A percentile compares a stretch with the other conserved stretches of the same genome.
Evolutionary conservation across 1,140 invertebrate genomes (phyloP).

Genomic region (Brachionus rotundiformis): DNA sequence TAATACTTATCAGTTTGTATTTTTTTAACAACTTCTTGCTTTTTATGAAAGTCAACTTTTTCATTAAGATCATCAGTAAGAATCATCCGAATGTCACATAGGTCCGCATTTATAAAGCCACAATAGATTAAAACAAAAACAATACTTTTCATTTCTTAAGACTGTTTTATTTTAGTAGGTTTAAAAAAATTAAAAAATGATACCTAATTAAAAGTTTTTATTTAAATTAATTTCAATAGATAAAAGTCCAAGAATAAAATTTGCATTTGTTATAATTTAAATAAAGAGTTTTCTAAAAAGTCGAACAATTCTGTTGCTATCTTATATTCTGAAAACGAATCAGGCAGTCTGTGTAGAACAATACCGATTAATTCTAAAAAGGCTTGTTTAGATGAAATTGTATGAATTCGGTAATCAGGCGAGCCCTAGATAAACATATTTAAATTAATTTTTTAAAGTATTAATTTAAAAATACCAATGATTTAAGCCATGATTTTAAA

Average conservation of each 20-base stretch:
- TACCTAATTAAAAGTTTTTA: slow-evolving; percentile 12
- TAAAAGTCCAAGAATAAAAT: slow-evolving; percentile 3
- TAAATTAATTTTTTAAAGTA: background rate
- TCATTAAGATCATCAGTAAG: background rate
- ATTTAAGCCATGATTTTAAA: slow-evolving; percentile 50
- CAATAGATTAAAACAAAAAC: background rate
- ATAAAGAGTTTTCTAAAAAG: slow-evolving; percentile 41
- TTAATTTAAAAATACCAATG: slow-evolving; percentile 20
- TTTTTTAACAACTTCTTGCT: background rate
- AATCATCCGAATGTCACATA: slow-evolving; percentile 20
- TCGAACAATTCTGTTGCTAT: slow-evolving; percentile 48
- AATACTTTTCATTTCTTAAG: background rate
- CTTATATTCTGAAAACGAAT: slow-evolving; percentile 49
- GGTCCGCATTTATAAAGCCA: background rate
- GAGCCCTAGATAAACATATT: slow-evolving; percentile 7
- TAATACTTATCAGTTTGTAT: slow-evolving; percentile 19
- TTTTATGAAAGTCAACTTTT: background rate
- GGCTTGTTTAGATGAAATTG: slow-evolving; percentile 40
- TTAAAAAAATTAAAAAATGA: slow-evolving; percentile 2
- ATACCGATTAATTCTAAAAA: slow-evolving; percentile 48
- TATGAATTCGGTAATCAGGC: slow-evolving; percentile 35
- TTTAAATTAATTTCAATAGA: slow-evolving; percentile 3
- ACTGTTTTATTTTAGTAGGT: background rate
- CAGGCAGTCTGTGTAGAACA: slow-evolving; percentile 47
- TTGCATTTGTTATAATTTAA: slow-evolving; percentile 48